Percentiles rank a stretch among this genome's conserved stretches.
These are phyloP conservation scores for Horisme vitalbata DNA, from an alignment of 2,888 invertebrate species.

Conservation along the genomic window DNA sequence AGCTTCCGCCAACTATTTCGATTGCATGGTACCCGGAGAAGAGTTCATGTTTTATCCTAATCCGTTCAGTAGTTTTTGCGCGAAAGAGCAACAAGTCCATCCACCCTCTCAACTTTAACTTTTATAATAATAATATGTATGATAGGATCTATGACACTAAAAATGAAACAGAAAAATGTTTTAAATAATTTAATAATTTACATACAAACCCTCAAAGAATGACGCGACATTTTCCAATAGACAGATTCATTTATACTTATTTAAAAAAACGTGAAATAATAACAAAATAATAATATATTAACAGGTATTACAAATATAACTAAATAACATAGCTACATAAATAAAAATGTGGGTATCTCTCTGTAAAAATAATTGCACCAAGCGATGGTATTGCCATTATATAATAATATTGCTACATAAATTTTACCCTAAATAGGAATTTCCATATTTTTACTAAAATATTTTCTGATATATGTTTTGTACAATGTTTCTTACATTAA, in stretches of 20 bases:
- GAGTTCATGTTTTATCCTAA: too few relatives aligned
- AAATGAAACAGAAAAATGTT: slow-evolving; percentile 14
- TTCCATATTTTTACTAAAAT: slow-evolving; percentile 18
- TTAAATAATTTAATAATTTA: slow-evolving; percentile 32
- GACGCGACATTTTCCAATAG: slow-evolving; percentile 15
- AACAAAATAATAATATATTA: slow-evolving; percentile 23
- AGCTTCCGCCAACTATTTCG: too few relatives aligned
- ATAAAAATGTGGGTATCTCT: slow-evolving; percentile 7
- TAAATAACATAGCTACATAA: slow-evolving; percentile 17
- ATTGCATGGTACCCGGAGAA: too few relatives aligned
- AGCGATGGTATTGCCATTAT: slow-evolving; percentile 17
- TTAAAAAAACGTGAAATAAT: slow-evolving; percentile 23
- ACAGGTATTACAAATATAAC: slow-evolving; percentile 23
- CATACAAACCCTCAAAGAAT: slow-evolving; percentile 32
- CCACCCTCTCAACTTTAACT: too few relatives aligned
- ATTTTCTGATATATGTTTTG: slow-evolving; percentile 1
- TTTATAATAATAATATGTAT: too few relatives aligned
- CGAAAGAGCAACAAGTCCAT: too few relatives aligned
- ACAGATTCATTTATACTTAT: slow-evolving; percentile 39
- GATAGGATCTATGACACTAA: neutral
- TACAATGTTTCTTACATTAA: slow-evolving; percentile 8
- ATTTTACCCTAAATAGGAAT: slow-evolving; percentile 15
- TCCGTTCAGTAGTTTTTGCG: too few relatives aligned
- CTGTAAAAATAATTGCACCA: slow-evolving; percentile 21
- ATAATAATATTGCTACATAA: slow-evolving; percentile 16